A percentile compares a stretch with the other conserved stretches of the same genome.
Conservation (phyloP, 2,113 vertebrate genomes). For the Gymnogyps californianus region DNA sequence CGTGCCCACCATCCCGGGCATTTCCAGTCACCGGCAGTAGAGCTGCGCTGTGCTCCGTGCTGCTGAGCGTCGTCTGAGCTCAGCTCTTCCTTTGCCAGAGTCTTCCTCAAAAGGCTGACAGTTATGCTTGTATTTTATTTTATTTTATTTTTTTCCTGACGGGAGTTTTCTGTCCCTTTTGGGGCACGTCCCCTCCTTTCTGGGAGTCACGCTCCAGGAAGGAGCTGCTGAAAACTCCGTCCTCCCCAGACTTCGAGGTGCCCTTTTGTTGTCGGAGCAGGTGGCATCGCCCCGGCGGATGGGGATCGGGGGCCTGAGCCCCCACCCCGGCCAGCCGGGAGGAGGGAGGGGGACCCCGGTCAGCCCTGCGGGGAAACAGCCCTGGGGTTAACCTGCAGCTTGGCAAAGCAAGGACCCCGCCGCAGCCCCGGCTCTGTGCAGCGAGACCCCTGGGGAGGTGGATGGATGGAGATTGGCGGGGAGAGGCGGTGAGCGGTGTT, state of each 20-base stretch:
- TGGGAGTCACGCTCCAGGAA: background rate
- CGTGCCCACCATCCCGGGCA: accelerated
- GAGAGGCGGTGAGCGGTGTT: accelerated
- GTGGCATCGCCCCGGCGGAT: accelerated
- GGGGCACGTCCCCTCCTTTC: background rate
- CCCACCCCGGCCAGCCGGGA: background rate
- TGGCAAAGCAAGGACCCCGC: background rate
- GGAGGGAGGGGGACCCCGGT: background rate
- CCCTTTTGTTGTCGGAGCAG: no score
- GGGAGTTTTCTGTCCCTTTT: background rate
- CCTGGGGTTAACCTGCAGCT: background rate
- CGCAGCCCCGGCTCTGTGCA: background rate
- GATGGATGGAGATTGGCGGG: background rate
- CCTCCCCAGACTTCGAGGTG: accelerated
- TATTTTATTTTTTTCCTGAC: no score
- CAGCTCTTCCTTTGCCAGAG: background rate
- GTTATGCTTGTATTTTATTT: accelerated
- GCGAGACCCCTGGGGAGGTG: background rate
- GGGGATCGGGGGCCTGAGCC: background rate
- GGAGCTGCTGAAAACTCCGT: background rate
- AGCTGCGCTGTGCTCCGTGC: accelerated
- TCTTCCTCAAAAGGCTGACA: background rate
- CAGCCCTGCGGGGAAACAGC: background rate
- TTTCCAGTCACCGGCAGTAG: background rate
- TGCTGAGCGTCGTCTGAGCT: background rate